These are phyloP conservation scores for Choloepus didactylus DNA, from an alignment of 2,797 vertebrate genomes.

Conservation along the genomic window DNA sequence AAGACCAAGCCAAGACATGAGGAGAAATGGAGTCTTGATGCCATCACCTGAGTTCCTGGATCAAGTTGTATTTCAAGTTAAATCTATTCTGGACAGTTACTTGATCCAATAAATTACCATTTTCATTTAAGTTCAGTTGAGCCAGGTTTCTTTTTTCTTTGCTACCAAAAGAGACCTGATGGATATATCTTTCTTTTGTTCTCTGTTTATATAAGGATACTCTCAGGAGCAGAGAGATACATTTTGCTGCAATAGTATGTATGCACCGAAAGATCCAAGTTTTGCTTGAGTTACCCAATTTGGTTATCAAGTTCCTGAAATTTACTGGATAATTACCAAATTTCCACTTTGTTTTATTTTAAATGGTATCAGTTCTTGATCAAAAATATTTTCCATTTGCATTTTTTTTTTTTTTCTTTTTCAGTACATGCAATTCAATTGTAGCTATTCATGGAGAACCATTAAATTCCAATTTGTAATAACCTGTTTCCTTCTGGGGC, in stretches of 20 bases:
- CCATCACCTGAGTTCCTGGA: neutral
- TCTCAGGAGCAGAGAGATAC: neutral
- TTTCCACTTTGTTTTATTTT: constrained; percentile 42
- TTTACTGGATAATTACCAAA: neutral
- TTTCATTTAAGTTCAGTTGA: constrained; percentile 22
- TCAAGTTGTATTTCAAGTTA: neutral
- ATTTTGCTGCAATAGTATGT: neutral
- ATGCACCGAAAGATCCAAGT: neutral
- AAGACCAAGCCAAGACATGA: neutral
- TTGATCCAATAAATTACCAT: neutral
- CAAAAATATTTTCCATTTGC: neutral
- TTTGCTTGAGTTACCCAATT: neutral
- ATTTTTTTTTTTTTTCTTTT: neutral
- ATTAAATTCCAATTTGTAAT: neutral
- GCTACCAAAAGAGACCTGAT: neutral
- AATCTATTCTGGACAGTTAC: neutral
- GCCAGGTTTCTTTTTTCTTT: neutral
- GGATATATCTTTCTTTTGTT: neutral
- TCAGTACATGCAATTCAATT: neutral
- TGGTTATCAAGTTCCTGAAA: constrained; percentile 33
- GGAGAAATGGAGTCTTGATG: neutral
- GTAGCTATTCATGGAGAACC: neutral
- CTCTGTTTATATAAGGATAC: neutral
- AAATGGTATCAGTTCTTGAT: neutral
- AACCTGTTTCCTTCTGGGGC: neutral